Evolutionary conservation across 2,888 invertebrate genomes (phyloP).

Genomic region (Scrobipalpa atriplicella): DNA sequence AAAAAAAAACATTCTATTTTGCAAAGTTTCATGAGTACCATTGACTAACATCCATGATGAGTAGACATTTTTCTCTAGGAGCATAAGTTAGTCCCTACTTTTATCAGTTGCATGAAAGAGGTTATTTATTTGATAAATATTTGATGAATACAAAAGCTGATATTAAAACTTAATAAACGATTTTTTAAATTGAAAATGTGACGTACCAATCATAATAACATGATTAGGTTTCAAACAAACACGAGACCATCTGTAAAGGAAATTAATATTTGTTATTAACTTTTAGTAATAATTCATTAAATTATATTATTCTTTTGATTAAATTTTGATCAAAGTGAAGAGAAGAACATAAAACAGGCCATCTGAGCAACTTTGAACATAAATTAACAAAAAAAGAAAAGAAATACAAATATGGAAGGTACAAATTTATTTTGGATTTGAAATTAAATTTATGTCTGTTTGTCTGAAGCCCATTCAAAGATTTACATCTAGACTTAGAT

Average conservation of each 20-base stretch:
- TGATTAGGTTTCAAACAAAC: constrained; percentile 8
- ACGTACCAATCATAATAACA: background rate
- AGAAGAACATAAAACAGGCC: background rate
- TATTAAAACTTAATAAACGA: no score
- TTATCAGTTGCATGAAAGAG: no score
- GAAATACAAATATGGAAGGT: no score
- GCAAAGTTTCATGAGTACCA: no score
- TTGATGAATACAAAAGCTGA: no score
- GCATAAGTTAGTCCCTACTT: no score
- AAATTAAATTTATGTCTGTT: background rate
- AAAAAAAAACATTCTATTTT: no score
- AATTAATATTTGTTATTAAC: background rate
- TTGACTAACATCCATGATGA: no score
- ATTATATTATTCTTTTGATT: background rate
- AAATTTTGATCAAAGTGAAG: background rate
- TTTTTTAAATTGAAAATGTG: constrained; percentile 9
- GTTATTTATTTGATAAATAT: no score
- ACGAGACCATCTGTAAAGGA: background rate
- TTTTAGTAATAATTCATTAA: background rate
- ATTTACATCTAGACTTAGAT: constrained; percentile 14
- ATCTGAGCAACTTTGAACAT: no score
- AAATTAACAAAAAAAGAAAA: no score
- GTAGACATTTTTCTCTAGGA: no score
- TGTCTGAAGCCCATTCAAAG: background rate
- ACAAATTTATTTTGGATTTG: background rate